These are phyloP conservation scores for Aphelenchoides besseyi DNA, from an alignment of 1,140 invertebrate genomes.

Conservation along the genomic window DNA sequence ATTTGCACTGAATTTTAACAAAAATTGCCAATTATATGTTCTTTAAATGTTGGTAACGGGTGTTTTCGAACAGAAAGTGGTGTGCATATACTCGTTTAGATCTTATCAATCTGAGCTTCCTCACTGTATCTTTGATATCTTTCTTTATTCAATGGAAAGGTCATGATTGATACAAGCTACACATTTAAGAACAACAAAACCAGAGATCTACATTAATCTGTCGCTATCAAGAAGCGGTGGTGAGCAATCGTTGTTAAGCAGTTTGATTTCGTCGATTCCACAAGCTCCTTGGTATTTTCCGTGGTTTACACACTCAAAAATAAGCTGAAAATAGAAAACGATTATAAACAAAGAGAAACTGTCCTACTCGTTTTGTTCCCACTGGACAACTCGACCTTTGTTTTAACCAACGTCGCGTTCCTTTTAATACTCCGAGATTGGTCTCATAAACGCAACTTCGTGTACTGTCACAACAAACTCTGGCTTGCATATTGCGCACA, in stretches of 20 bases:
- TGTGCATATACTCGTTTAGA: too few species aligned
- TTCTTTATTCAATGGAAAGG: too few species aligned
- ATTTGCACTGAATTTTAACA: too few species aligned
- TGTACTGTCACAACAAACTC: constrained; percentile 47
- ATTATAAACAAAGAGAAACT: background rate
- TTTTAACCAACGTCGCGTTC: constrained; percentile 43
- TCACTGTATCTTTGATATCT: too few species aligned
- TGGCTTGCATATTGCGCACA: constrained; percentile 43
- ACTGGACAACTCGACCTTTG: constrained; percentile 46
- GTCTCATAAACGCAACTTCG: constrained; percentile 48
- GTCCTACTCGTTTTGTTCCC: constrained; percentile 49
- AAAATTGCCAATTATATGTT: too few species aligned
- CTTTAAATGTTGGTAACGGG: too few species aligned
- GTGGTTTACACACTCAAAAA: constrained; percentile 50
- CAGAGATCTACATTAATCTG: too few species aligned
- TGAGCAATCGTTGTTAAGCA: constrained; percentile 40
- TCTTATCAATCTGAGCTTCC: too few species aligned
- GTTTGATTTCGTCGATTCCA: constrained; percentile 47
- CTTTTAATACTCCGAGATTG: constrained; percentile 44
- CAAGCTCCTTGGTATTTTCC: constrained; percentile 50
- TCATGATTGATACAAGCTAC: too few species aligned
- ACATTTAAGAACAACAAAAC: too few species aligned
- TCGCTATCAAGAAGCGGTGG: too few species aligned
- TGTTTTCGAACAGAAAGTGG: too few species aligned
- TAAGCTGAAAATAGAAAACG: constrained; percentile 34